Base-by-base conservation (phyloP, 30 jellyfish, hydroid and myxozoan genomes). In the Cassiopea xamachana region DNA sequence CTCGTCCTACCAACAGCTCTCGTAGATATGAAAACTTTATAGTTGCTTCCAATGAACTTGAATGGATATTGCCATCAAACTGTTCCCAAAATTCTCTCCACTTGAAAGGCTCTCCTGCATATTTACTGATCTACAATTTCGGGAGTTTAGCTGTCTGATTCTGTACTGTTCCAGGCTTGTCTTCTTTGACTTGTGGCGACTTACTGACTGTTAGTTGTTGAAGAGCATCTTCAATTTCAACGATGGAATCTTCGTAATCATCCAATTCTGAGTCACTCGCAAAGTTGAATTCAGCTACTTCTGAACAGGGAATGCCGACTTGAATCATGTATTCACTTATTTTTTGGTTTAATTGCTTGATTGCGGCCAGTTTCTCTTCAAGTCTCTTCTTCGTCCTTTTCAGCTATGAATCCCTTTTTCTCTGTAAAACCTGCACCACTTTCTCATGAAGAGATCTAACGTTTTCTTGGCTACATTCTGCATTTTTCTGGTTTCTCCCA, bases 71-170 rank as follows among this genome's bases (percentile, higher is more conserved):
- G 48, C 27, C 12, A 2, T 69, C 59, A 48, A 67, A 83, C 62
- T 83, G 92, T 39, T 62, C 75, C 87, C 92, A 68, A 46, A 83
- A 83, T 46, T 83, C 86, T 49, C 74, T 83, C 92, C 72, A 83
- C 39, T 58, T 83, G 55, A 83, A 48, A 17, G 87, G 92, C 46
- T 83, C 85, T 10, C 86, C 92, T 39, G 62, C 92, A 17, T 79
- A 79, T 46, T 68, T 69, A 39, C 61, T 48, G 14, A 83, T 68
- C 84, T 83, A 87, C 74, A 83, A 46, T 19, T 69, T 67, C 6
- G 86, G 84, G 14, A 69, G 87, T 55, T 83, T 67, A 9, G 92
- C 90, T 12, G 6, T 59, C 67, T 81, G 90, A 4, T 81, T 5
- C 6, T n/a, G 59, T n/a, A 58, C 60, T 62, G 46, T 85, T 18